These are phyloP conservation scores for Cacatua alba DNA, from an alignment of 2,113 vertebrate species.

Conservation along the genomic window DNA sequence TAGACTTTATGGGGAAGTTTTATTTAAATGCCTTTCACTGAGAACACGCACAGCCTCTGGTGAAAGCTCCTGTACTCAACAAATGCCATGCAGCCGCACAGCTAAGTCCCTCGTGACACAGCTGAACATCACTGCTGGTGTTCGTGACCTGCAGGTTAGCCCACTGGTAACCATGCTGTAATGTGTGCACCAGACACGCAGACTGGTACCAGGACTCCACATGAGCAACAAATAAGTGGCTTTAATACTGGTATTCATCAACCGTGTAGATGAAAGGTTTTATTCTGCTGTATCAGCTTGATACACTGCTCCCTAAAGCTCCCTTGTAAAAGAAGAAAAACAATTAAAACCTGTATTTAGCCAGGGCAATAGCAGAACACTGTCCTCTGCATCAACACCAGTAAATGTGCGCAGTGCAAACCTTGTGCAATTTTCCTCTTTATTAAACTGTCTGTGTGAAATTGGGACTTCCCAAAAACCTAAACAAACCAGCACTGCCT, in stretches of 20 bases:
- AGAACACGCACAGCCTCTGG: accelerated
- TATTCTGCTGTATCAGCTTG: neutral
- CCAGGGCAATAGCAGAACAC: neutral
- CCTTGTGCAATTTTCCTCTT: neutral
- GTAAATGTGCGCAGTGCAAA: neutral
- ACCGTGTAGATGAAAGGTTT: accelerated
- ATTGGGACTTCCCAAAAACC: neutral
- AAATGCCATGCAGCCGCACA: neutral
- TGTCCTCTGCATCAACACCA: neutral
- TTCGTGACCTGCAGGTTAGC: neutral
- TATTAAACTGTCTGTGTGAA: neutral
- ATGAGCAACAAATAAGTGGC: neutral
- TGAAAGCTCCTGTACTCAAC: neutral
- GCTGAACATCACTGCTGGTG: neutral
- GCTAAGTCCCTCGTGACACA: neutral
- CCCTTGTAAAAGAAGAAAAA: neutral
- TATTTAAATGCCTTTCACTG: neutral
- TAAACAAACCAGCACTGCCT: neutral
- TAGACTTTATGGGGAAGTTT: neutral
- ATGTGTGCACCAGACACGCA: accelerated
- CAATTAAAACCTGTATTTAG: neutral
- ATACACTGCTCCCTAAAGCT: neutral
- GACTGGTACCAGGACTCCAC: neutral
- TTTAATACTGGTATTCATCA: neutral
- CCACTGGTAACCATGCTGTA: accelerated